Percentiles rank a stretch among this genome's conserved stretches.
Evolutionary conservation across 1,140 invertebrate species (phyloP).

Genomic region (Lepidostoma basale): DNA sequence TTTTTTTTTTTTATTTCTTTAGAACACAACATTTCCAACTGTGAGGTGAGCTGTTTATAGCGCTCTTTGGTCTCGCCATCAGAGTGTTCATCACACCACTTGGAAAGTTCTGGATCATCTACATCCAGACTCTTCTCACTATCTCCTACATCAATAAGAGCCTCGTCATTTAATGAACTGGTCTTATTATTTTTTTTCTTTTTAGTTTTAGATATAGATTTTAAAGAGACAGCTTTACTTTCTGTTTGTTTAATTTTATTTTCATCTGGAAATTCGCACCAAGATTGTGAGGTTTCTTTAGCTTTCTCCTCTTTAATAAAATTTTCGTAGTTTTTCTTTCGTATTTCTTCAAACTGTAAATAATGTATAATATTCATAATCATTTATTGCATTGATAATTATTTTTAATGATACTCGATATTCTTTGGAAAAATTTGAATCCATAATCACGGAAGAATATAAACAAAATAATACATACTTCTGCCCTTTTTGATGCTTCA

Average conservation of each 20-base stretch:
- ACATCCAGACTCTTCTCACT: slow-evolving; percentile 44
- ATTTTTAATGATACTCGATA: neutral
- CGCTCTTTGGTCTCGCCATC: slow-evolving; percentile 39
- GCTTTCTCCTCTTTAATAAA: slow-evolving; percentile 62
- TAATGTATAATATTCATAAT: neutral
- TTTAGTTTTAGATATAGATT: slow-evolving; percentile 43
- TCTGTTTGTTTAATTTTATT: slow-evolving; percentile 27
- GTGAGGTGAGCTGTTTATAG: slow-evolving; percentile 37
- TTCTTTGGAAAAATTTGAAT: neutral
- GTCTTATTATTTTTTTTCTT: slow-evolving; percentile 41
- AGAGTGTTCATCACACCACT: slow-evolving; percentile 41
- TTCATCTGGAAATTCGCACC: slow-evolving; percentile 59
- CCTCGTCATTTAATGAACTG: slow-evolving; percentile 26
- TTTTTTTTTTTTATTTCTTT: slow-evolving; percentile 40
- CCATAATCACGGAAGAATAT: neutral
- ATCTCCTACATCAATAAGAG: slow-evolving; percentile 39
- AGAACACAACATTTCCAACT: slow-evolving; percentile 45
- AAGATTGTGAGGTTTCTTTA: slow-evolving; percentile 56
- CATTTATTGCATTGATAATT: neutral
- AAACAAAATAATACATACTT: slow-evolving; percentile 48
- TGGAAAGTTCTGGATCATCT: slow-evolving; percentile 36
- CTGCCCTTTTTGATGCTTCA: slow-evolving; percentile 55
- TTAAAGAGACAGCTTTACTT: slow-evolving; percentile 21
- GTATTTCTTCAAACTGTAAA: slow-evolving; percentile 56
- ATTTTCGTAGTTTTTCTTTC: slow-evolving; percentile 61